phyloP scores from a whole-genome alignment of 1,140 invertebrate species.

The Brachionus plicatilis region DNA sequence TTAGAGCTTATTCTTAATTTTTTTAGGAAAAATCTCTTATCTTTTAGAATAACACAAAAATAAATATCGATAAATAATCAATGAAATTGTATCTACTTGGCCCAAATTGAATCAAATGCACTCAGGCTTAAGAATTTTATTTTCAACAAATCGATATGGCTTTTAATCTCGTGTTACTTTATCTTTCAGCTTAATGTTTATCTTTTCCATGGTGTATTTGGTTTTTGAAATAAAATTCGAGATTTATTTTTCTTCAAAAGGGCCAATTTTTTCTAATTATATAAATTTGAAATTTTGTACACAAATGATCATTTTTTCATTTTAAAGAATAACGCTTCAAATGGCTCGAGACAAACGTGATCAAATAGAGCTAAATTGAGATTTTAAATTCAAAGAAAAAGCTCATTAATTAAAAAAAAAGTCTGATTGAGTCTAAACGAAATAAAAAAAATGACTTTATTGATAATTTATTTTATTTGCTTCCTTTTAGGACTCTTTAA shows the following conservation, averaged over 20 bases:
- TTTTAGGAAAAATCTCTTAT: not conserved
- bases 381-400: not conserved
- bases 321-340: not conserved
- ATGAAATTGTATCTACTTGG: not conserved
- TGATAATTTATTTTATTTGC: not conserved
- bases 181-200: not conserved
- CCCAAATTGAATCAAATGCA: not conserved
- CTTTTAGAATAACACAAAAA: not conserved
- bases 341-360: not conserved
- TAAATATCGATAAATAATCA: not conserved
- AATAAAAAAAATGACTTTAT: not conserved
- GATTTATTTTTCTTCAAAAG: not conserved
- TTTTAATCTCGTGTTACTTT: not conserved
- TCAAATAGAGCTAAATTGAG: not conserved
- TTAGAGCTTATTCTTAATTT: not conserved
- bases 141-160: not conserved
- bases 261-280: not conserved
- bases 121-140: not conserved
- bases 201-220: not conserved
- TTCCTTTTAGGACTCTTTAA: not conserved
- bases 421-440: not conserved
- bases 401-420: not conserved
- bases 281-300: constrained; percentile 2
- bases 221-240: not conserved
- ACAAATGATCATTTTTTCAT: not conserved